These are phyloP conservation scores for Tokudaia tokunoshimensis DNA, from an alignment of 2,797 vertebrate species.

Conservation along the genomic window DNA sequence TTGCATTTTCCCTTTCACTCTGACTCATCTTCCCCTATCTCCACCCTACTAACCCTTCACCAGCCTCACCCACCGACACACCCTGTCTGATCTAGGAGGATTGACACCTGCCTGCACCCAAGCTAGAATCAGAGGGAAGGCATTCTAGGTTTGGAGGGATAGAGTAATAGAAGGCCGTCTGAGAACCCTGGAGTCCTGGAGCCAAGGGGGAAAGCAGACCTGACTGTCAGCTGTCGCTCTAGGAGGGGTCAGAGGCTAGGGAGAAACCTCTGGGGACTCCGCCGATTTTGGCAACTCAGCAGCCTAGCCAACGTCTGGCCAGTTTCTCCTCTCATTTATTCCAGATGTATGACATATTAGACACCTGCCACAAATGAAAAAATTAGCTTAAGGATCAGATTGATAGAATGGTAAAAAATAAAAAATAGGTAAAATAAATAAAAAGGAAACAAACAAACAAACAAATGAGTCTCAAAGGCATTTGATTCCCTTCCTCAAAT, in stretches of 20 bases:
- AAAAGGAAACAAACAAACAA: conserved; percentile 2
- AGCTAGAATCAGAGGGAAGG: conserved; percentile 47
- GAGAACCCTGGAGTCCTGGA: not conserved
- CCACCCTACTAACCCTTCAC: conserved; percentile 69
- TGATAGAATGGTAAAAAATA: conserved; percentile 21
- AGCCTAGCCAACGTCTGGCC: not conserved
- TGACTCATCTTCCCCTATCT: conserved; percentile 87
- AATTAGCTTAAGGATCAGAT: not conserved
- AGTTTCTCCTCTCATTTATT: conserved; percentile 23
- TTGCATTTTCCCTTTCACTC: conserved; percentile 83
- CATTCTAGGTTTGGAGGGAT: not conserved
- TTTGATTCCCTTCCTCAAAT: conserved; percentile 49
- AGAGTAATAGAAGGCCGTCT: conserved; percentile 37
- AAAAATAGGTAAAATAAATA: not conserved
- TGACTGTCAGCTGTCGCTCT: conserved; percentile 1
- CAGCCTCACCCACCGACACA: conserved; percentile 69
- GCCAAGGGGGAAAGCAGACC: not conserved
- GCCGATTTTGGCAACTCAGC: not conserved
- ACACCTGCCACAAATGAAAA: not conserved
- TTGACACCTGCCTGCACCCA: conserved; percentile 46
- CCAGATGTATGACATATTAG: not conserved
- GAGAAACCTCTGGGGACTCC: not conserved
- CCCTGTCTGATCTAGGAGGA: conserved; percentile 67
- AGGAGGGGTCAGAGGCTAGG: not conserved
- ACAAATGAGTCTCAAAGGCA: conserved; percentile 9